These are phyloP conservation scores for Raja brachyura DNA, from an alignment of 2,113 vertebrate genomes.

Conservation along the genomic window DNA sequence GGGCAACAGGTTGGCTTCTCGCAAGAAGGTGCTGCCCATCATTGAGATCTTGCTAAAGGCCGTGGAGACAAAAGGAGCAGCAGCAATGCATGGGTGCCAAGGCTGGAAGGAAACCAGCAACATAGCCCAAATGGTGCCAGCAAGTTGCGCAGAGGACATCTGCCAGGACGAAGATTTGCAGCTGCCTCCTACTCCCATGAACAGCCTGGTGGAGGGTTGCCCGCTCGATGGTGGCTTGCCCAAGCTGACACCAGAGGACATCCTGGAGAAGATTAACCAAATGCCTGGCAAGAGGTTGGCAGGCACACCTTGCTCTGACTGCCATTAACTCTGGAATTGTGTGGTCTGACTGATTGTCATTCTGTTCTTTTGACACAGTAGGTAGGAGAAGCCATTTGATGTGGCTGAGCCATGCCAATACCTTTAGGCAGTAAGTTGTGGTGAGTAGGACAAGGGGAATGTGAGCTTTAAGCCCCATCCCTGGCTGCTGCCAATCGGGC, in stretches of 20 bases:
- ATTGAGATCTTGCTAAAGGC: constrained; percentile 64
- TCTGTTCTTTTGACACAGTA: neutral
- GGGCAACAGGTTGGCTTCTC: constrained; percentile 66
- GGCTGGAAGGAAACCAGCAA: neutral
- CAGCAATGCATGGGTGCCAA: constrained; percentile 21
- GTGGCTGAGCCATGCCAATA: neutral
- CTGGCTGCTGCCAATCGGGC: no score
- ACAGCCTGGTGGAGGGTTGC: constrained; percentile 91
- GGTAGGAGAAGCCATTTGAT: neutral
- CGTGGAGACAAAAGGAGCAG: constrained; percentile 42
- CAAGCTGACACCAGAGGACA: constrained; percentile 61
- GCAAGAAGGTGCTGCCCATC: constrained; percentile 82
- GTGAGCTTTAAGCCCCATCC: no score
- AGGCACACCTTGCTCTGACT: neutral
- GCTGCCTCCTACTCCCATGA: constrained; percentile 82
- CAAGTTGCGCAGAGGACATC: constrained; percentile 39
- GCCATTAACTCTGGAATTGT: neutral
- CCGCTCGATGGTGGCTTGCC: constrained; percentile 76
- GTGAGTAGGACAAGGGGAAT: no score
- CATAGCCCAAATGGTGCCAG: neutral
- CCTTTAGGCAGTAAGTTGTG: neutral
- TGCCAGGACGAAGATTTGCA: constrained; percentile 57
- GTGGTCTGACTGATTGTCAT: neutral
- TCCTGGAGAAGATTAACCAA: constrained; percentile 71
- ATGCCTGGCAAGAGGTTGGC: constrained; percentile 47